A percentile compares a stretch with the other conserved stretches of the same genome.
Conservation (phyloP, 2,888 invertebrate genomes). For the Hyppa rectilinea region DNA sequence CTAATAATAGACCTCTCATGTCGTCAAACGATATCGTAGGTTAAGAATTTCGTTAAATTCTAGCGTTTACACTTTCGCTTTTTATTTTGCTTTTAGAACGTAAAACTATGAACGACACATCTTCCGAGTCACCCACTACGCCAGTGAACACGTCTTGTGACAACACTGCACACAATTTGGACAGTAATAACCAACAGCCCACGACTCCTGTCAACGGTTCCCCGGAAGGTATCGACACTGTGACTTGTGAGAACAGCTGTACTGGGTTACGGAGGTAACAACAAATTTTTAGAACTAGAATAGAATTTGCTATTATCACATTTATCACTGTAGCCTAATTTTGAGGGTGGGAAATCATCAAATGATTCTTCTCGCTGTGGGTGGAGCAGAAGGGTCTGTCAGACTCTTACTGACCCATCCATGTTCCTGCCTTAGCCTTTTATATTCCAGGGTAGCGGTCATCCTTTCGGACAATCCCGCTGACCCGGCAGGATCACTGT, state of each 20-base stretch:
- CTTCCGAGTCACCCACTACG: constrained; percentile 66
- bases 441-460: no score
- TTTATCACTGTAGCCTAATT: no score
- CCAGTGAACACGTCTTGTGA: constrained; percentile 68
- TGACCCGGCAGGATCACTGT: no score
- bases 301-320: no score
- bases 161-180: constrained; percentile 56
- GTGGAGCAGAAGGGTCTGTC: no score
- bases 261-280: constrained; percentile 76
- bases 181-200: constrained; percentile 59
- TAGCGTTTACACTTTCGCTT: background rate
- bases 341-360: no score
- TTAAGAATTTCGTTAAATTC: background rate
- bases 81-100: constrained; percentile 58
- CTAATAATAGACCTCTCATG: background rate
- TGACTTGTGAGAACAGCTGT: constrained; percentile 71
- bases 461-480: no score
- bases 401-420: no score
- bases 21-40: background rate
- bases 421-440: no score
- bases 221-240: constrained; percentile 71
- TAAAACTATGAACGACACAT: constrained; percentile 56
- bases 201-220: constrained; percentile 63
- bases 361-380: no score
- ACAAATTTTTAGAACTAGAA: no score